Percentiles rank a stretch among this genome's conserved stretches.
Evolutionary conservation across 1,140 invertebrate genomes (phyloP).

Genomic region (Eciton burchellii): DNA sequence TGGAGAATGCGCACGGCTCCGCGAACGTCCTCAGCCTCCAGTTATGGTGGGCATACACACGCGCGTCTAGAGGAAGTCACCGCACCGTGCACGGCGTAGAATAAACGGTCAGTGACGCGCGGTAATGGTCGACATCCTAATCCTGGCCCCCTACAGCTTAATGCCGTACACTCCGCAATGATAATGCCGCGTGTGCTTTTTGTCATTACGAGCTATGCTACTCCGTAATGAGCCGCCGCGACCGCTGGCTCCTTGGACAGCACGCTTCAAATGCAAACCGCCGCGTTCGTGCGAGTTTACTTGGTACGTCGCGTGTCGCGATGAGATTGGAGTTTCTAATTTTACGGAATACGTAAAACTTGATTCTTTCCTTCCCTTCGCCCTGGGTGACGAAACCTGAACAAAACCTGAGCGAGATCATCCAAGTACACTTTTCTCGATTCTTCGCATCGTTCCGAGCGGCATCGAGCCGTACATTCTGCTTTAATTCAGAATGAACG

Average conservation of each 20-base stretch:
- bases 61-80: constrained; percentile 84
- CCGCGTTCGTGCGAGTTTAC: not conserved
- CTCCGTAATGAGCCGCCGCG: constrained; percentile 76
- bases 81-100: constrained; percentile 80
- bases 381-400: too few species aligned
- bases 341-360: too few species aligned
- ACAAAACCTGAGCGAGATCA: too few species aligned
- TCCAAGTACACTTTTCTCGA: not conserved
- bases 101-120: constrained; percentile 86
- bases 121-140: constrained; percentile 86
- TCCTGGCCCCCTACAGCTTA: constrained; percentile 85
- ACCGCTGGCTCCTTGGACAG: constrained; percentile 60
- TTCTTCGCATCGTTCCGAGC: not conserved
- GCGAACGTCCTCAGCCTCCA: constrained; percentile 81
- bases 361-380: not conserved
- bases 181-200: constrained; percentile 85
- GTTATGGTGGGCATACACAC: constrained; percentile 75
- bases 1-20: constrained; percentile 70
- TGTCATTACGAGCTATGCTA: constrained; percentile 81
- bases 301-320: not conserved
- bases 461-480: not conserved
- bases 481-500: not conserved
- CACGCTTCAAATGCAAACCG: not conserved
- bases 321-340: not conserved
- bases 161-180: constrained; percentile 82